These are phyloP conservation scores for Helarctos malayanus DNA, from an alignment of 2,797 vertebrate genomes.

Conservation along the genomic window DNA sequence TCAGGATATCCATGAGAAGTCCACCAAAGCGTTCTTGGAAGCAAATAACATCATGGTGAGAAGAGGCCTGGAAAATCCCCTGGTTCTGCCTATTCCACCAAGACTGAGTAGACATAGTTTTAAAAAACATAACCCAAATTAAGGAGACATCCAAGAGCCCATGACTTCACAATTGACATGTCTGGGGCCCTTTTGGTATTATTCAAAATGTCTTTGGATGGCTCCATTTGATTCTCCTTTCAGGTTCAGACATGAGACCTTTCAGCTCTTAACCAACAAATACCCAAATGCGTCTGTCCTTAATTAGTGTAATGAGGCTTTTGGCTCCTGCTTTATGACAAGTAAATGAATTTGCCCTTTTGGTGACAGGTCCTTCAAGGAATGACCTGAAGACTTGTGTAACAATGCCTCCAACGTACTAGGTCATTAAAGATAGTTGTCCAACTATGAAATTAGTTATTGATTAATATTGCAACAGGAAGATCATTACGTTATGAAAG, in stretches of 20 bases:
- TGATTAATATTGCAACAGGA: slow-evolving; percentile 89
- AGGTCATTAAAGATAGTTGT: slow-evolving; percentile 90
- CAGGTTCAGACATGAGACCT: slow-evolving; percentile 30
- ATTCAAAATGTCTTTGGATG: slow-evolving; percentile 1
- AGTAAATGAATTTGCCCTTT: slow-evolving; percentile 88
- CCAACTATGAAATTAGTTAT: slow-evolving; percentile 91
- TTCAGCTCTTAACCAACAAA: slow-evolving; percentile 75
- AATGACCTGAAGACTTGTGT: slow-evolving; percentile 83
- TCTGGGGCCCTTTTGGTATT: neutral
- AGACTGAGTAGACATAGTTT: neutral
- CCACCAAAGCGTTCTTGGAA: neutral
- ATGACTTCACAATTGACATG: neutral
- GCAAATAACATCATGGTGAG: neutral
- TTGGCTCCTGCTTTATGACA: slow-evolving; percentile 86
- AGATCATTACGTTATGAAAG: slow-evolving; percentile 85
- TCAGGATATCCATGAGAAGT: neutral
- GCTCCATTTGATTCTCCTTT: slow-evolving; percentile 65
- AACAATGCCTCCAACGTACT: slow-evolving; percentile 84
- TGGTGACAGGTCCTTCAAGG: slow-evolving; percentile 86
- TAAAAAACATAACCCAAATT: neutral
- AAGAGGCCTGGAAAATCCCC: neutral
- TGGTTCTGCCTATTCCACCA: neutral
- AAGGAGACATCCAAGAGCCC: neutral
- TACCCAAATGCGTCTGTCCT: slow-evolving; percentile 80
- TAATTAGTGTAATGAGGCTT: slow-evolving; percentile 88